Conservation (phyloP, 2,888 invertebrate species). For the Napeogenes sylphis region DNA sequence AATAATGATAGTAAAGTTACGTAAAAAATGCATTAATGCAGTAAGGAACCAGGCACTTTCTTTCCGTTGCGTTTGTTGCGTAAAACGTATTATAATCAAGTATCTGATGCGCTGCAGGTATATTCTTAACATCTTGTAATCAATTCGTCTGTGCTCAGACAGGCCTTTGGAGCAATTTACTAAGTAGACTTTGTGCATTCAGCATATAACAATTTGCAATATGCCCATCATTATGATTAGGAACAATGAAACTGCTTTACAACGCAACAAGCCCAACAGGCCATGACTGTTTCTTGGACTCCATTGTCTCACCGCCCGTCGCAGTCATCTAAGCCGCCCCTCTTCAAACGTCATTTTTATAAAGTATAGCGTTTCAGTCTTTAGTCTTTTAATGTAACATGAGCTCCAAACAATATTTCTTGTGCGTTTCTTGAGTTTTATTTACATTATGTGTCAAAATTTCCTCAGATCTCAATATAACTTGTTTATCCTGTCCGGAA, state of each 20-base stretch:
- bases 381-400: conserved; percentile 41
- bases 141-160: conserved; percentile 27
- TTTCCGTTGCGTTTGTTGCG: conserved; percentile 37
- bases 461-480: conserved; percentile 18
- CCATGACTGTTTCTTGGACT: conserved; percentile 63
- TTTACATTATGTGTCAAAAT: conserved; percentile 27
- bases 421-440: conserved; percentile 28
- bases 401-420: conserved; percentile 31
- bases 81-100: conserved; percentile 14
- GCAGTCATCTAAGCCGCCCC: conserved; percentile 66
- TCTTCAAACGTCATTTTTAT: conserved; percentile 56
- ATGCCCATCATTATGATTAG: conserved; percentile 60
- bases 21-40: conserved; percentile 44
- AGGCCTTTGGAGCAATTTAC: conserved; percentile 38
- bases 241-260: conserved; percentile 59
- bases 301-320: conserved; percentile 64
- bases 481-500: conserved; percentile 22
- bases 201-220: conserved; percentile 62
- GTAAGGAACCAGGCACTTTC: conserved; percentile 53
- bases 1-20: not conserved
- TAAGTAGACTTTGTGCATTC: conserved; percentile 46
- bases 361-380: conserved; percentile 49
- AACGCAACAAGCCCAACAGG: conserved; percentile 64
- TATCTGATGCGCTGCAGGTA: conserved; percentile 8
- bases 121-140: conserved; percentile 10